Evolutionary conservation across 2,888 invertebrate species (phyloP).

Genomic region (Chymomyza procnemis): DNA sequence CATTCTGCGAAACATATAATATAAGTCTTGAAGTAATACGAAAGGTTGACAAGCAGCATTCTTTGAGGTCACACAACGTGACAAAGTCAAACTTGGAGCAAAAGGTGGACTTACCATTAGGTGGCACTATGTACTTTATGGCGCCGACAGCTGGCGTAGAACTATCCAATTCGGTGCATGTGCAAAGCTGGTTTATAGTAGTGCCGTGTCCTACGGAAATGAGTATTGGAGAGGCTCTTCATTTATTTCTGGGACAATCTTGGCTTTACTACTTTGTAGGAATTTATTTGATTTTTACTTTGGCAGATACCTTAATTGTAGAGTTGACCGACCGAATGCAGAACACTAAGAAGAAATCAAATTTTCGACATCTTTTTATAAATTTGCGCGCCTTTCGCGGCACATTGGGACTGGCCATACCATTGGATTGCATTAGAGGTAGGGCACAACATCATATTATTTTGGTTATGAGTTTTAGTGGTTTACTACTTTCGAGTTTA

Average conservation of each 20-base stretch:
- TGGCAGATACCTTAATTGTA: neutral
- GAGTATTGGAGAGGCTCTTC: slow-evolving; percentile 8
- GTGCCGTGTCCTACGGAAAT: slow-evolving; percentile 45
- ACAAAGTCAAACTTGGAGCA: neutral
- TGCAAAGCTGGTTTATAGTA: slow-evolving; percentile 17
- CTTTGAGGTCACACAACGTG: no score
- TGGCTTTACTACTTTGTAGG: neutral
- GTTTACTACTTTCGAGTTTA: slow-evolving; percentile 3
- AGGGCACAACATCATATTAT: slow-evolving; percentile 6
- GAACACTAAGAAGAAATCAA: neutral
- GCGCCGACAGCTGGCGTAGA: no score
- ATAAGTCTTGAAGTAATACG: slow-evolving; percentile 7
- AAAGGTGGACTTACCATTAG: slow-evolving; percentile 31
- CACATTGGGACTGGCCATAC: neutral
- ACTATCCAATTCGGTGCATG: neutral
- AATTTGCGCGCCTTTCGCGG: slow-evolving; percentile 26
- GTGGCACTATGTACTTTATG: neutral
- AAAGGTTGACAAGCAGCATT: neutral
- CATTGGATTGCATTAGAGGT: neutral
- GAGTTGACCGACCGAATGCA: no score
- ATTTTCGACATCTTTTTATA: slow-evolving; percentile 1
- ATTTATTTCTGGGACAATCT: neutral
- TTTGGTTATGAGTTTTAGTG: neutral
- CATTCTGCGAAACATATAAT: slow-evolving; percentile 27
- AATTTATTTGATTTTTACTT: neutral